Base-by-base conservation (phyloP, 2,797 vertebrate species). In the Margarornis squamiger region DNA sequence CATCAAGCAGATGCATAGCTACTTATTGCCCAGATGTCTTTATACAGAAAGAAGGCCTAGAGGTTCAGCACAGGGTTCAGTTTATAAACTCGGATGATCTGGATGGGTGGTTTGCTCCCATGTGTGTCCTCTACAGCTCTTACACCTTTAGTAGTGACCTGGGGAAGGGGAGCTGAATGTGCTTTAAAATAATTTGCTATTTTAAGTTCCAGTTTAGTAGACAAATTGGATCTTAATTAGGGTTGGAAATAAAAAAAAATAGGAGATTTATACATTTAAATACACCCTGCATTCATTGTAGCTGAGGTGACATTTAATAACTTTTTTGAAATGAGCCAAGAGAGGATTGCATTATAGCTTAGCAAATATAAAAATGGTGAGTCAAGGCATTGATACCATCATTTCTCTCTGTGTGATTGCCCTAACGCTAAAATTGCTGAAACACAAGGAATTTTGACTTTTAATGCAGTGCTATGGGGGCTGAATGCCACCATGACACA, bases 251-350 rank as follows among this genome's bases (percentile, higher is more conserved):
- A 91, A 73, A 59, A 73, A 59, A 91, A 85, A 72, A 30, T 7
- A 75, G 46, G 43, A 85, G 66, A 90, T 91, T 92, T 90, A 88
- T 86, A 49, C n/a, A 65, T 90, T 82, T 86, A 93, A 95, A 83
- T 92, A 51, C 27, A 82, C 29, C 13, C 52, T 81, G 26, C n/a
- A 29, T 77, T 90, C 70, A 34, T 88, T 52, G 39, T 81, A 65
- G 55, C 67, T 66, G 49, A 92, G 61, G 72, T 94, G 87, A 65
- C 51, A 92, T 97, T 95, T 96, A 95, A 91, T 93, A 93, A 76
- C 63, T 91, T 88, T 19, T 54, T 57, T 90, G 70, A 96, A 95
- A 93, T 96, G 89, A 96, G 58, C 83, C 62, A 86, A 73, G 39
- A 74, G 41, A 93, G 38, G 88, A 92, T 70, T 88, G 39, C 41